These are phyloP conservation scores for Dendrolimus punctatus DNA, from an alignment of 1,140 invertebrate genomes.

Conservation along the genomic window DNA sequence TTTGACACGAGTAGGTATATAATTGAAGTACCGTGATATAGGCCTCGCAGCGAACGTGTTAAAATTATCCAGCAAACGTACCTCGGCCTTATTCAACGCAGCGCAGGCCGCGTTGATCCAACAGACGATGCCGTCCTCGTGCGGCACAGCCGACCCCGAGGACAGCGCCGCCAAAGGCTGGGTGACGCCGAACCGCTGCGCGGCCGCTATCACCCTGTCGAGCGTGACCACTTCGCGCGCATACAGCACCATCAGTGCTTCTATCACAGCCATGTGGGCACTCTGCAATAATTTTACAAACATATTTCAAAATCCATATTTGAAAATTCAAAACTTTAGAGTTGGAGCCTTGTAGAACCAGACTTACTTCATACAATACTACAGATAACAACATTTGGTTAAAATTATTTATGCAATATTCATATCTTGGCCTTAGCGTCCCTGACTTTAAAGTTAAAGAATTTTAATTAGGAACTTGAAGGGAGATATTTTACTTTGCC, in stretches of 20 bases:
- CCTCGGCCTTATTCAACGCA: conserved; percentile 75
- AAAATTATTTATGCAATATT: too few species aligned
- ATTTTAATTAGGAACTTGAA: too few species aligned
- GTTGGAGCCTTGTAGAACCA: too few species aligned
- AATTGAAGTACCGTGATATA: not conserved
- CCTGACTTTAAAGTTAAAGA: too few species aligned
- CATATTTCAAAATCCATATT: not conserved
- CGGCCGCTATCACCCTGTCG: conserved; percentile 89
- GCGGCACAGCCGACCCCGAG: conserved; percentile 73
- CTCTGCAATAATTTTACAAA: conserved; percentile 76
- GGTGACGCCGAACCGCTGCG: conserved; percentile 77
- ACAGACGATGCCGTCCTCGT: conserved; percentile 90
- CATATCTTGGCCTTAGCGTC: too few species aligned
- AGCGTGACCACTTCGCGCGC: conserved; percentile 93
- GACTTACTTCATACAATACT: too few species aligned
- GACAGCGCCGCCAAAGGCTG: conserved; percentile 55
- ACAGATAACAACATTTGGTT: too few species aligned
- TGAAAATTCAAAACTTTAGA: too few species aligned
- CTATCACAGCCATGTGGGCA: conserved; percentile 97
- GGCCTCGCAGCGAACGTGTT: not conserved
- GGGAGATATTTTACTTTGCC: too few species aligned
- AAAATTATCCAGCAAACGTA: conserved; percentile 12
- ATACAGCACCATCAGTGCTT: conserved; percentile 96
- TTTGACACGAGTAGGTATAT: not conserved
- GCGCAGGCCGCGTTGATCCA: conserved; percentile 93